A percentile compares a stretch with the other conserved stretches of the same genome.
Conservation (phyloP, 2,797 vertebrate genomes). For the Gymnothorax reevesii region DNA sequence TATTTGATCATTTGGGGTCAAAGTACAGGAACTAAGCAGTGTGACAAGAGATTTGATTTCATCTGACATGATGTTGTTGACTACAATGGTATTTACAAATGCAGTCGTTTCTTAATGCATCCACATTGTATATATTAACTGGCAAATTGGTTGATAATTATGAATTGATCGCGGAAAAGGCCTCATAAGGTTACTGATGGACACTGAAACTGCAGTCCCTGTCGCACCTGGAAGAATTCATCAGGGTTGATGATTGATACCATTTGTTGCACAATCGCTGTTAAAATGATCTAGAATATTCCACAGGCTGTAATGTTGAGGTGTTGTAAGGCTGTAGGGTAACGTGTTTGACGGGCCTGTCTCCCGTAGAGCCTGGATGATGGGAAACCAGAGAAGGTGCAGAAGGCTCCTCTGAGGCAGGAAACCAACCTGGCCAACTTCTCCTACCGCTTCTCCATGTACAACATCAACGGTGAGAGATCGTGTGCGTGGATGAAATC, state of each 20-base stretch:
- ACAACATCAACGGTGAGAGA: slow-evolving; percentile 80
- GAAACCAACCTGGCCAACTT: slow-evolving; percentile 84
- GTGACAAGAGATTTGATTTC: not conserved
- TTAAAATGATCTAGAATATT: not conserved
- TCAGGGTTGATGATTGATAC: too few species aligned
- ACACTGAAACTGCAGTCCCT: not conserved
- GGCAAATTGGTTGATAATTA: not conserved
- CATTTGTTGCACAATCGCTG: not conserved
- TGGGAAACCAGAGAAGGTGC: slow-evolving; percentile 72
- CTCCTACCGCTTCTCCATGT: slow-evolving; percentile 84
- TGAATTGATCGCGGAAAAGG: not conserved
- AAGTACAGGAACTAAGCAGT: not conserved
- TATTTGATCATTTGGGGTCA: not conserved
- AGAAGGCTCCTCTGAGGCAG: slow-evolving; percentile 78
- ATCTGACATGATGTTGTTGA: too few species aligned
- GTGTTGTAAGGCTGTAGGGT: not conserved
- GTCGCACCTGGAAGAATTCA: not conserved
- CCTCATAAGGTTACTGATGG: not conserved
- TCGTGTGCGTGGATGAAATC: too few species aligned
- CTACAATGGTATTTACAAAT: not conserved
- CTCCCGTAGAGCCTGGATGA: slow-evolving; percentile 75
- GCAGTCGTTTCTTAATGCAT: not conserved
- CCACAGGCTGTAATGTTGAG: not conserved
- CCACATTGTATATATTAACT: not conserved
- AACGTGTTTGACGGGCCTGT: not conserved